A percentile compares a stretch with the other conserved stretches of the same genome.
phyloP scores from a whole-genome alignment of 2,113 vertebrate genomes.

The Carassius gibelio region DNA sequence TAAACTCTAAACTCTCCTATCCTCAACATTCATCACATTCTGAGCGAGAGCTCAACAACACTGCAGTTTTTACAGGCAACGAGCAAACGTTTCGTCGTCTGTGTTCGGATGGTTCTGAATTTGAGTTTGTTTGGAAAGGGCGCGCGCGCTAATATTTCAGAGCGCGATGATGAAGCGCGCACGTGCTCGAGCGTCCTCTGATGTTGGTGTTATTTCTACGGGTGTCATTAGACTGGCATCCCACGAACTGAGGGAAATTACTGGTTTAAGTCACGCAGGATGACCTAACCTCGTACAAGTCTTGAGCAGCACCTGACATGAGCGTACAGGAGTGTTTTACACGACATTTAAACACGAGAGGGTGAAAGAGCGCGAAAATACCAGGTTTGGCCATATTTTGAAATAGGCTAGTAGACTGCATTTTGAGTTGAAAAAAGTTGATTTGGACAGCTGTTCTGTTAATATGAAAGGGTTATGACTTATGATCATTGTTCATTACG shows the following conservation, averaged over 20 bases:
- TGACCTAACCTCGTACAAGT: slow-evolving; percentile 7
- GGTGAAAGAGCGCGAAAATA: background rate
- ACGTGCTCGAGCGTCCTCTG: background rate
- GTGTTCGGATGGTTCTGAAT: background rate
- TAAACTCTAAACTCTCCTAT: background rate
- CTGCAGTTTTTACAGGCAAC: background rate
- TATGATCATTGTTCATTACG: no score
- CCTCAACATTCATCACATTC: background rate
- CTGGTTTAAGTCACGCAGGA: slow-evolving; percentile 30
- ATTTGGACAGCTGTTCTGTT: background rate
- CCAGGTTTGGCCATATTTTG: background rate
- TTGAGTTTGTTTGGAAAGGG: background rate
- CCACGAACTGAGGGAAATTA: slow-evolving; percentile 15
- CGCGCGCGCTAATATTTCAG: slow-evolving; percentile 23
- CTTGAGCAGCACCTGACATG: slow-evolving; percentile 2
- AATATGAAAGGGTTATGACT: background rate
- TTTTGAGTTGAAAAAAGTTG: background rate
- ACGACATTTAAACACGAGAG: background rate
- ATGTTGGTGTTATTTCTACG: background rate
- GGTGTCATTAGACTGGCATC: slow-evolving; percentile 7
- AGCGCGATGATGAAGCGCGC: background rate
- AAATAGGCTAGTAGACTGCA: background rate
- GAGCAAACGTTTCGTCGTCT: background rate
- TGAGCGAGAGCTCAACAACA: background rate
- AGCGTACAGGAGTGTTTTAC: background rate